phyloP scores from a whole-genome alignment of 2,113 vertebrate genomes.

The Centropus unirufus region DNA sequence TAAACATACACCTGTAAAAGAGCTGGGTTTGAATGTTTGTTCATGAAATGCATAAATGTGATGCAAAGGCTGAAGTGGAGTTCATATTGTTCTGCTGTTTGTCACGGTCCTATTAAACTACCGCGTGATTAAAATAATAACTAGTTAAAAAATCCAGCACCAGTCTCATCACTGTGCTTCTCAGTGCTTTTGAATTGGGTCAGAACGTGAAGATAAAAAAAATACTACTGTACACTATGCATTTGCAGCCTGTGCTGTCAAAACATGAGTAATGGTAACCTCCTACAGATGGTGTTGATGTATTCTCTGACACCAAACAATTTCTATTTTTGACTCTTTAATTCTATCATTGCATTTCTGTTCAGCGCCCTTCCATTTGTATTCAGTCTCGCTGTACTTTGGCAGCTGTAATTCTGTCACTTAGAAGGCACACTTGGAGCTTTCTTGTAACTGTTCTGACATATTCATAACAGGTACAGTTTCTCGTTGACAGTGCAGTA shows the following conservation, averaged over 20 bases:
- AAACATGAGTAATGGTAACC: constrained; percentile 20
- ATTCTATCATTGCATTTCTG: neutral
- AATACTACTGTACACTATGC: neutral
- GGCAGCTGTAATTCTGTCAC: constrained; percentile 22
- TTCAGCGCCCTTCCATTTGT: neutral
- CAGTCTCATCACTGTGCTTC: neutral
- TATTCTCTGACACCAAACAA: neutral
- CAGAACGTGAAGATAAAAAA: neutral
- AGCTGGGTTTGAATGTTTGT: neutral
- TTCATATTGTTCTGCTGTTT: neutral
- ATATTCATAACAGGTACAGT: neutral
- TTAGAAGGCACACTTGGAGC: neutral
- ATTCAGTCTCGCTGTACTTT: neutral
- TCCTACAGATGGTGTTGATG: neutral
- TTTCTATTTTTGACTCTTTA: constrained; percentile 32
- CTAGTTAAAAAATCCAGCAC: neutral
- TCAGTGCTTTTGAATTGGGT: neutral
- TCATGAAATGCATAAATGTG: neutral
- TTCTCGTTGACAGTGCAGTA: constrained; percentile 15
- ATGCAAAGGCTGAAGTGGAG: neutral
- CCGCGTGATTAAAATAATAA: neutral
- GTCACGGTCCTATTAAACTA: neutral
- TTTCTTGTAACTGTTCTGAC: constrained; percentile 9
- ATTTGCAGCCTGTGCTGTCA: constrained; percentile 18
- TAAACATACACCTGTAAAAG: neutral